Base-by-base conservation (phyloP, 2,888 invertebrate genomes). In the Dasypolia templi region DNA sequence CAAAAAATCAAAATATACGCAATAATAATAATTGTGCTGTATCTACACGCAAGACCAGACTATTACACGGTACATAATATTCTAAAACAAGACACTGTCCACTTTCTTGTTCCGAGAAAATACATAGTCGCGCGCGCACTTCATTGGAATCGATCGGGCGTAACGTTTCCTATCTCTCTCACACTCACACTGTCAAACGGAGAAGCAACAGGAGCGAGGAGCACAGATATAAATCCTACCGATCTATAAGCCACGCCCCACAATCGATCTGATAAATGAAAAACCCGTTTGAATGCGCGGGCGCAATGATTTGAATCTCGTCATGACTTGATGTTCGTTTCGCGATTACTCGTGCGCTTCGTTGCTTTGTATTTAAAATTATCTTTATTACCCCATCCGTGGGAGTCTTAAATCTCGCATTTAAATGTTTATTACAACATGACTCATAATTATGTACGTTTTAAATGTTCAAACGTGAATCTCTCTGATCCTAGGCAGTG, bases 261-360 rank as follows among this genome's bases (percentile, higher is more conserved):
- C 90, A 90, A 95, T 95, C 92, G 94, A 95, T 94, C 94, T 90
- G 95, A 95, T 95, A 95, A 93, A 91, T 91, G 89, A 90, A 90
- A 88, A 90, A 94, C 94, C 88, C 86, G 93, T 94, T 92, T 87
- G 83, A 68, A 44, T 89, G 91, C 92, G 92, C 92, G 85, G 86
- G 92, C 92, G 93, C 90, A 81, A 75, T 85, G 94, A 94, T 94
- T 91, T 89, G 70, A 89, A 94, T 94, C 94, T 93, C 86, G 88
- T 90, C 91, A 90, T 91, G 92, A 90, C 89, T 90, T 89, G 88
- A 89, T 89, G 89, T 89, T 89, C 86, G 88, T 89, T 92, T 91
- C 87, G 91, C 91, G 91, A 86, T 88, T 86, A 88, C 90, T 89
- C 92, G 91, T 93, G 93, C 91, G 89, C 88, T 79, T 84, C 81